These are phyloP conservation scores for Aldabrachelys gigantea DNA, from an alignment of 2,113 vertebrate genomes.

Conservation along the genomic window DNA sequence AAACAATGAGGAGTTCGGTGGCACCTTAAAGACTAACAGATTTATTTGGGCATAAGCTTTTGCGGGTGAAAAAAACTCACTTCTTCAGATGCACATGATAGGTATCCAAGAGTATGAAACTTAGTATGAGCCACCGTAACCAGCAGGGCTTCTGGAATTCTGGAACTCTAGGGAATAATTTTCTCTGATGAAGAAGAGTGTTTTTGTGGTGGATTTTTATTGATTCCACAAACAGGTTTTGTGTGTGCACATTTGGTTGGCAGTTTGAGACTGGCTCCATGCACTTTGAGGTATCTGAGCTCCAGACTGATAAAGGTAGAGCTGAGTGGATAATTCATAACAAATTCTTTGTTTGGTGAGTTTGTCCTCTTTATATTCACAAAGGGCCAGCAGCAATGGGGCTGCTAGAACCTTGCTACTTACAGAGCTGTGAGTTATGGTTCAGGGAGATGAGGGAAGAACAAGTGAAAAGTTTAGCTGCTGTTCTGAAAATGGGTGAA, in stretches of 20 bases:
- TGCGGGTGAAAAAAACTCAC: no score
- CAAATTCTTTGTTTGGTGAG: accelerated
- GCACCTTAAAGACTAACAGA: no score
- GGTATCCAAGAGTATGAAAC: neutral
- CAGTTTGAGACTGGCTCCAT: neutral
- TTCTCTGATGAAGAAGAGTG: neutral
- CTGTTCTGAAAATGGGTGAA: neutral
- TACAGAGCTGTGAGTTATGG: neutral
- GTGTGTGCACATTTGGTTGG: neutral
- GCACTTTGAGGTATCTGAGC: neutral
- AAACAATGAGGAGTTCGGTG: no score
- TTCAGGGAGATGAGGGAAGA: neutral
- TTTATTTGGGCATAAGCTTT: no score
- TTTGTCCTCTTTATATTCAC: neutral
- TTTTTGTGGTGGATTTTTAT: neutral
- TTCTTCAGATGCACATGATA: neutral
- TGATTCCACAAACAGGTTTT: neutral
- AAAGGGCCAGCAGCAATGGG: neutral
- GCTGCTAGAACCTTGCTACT: neutral
- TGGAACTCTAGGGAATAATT: neutral
- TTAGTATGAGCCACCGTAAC: neutral
- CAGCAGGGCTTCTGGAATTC: neutral
- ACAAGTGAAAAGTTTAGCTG: neutral
- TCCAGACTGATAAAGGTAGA: neutral
- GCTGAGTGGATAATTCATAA: neutral